Conservation (phyloP, 2,113 vertebrate genomes). For the Silurus glanis region DNA sequence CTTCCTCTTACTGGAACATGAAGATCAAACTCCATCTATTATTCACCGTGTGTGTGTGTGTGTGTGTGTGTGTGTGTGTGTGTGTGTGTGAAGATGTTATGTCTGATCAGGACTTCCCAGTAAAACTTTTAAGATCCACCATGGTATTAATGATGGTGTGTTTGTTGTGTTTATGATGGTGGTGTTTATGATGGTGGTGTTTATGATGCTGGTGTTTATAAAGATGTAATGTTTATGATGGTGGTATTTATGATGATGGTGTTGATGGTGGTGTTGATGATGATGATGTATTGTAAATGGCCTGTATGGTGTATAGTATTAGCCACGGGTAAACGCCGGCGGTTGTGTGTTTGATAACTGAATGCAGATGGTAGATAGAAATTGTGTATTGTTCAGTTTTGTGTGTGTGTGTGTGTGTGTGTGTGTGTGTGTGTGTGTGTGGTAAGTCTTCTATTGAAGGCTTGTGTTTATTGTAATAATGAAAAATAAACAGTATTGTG, state of each 20-base stretch:
- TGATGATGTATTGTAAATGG: not conserved
- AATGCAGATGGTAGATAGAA: not conserved
- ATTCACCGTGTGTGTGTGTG: not conserved
- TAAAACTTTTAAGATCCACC: not conserved
- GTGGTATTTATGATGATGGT: too few species aligned
- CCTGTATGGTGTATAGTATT: not conserved
- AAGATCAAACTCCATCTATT: slow-evolving; percentile 23
- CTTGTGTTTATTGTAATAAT: not conserved
- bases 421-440: slow-evolving; percentile 19
- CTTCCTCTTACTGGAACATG: slow-evolving; percentile 16
- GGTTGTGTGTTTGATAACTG: slow-evolving; percentile 1
- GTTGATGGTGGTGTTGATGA: not conserved
- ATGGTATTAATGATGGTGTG: too few species aligned
- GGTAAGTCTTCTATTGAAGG: not conserved
- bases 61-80: not conserved
- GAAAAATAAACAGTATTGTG: not conserved
- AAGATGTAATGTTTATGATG: too few species aligned
- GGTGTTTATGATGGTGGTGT: not conserved
- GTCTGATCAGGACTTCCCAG: not conserved
- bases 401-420: not conserved
- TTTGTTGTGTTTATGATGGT: not conserved
- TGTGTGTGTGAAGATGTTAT: not conserved
- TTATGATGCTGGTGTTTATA: not conserved
- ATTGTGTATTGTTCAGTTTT: not conserved
- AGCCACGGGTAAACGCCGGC: not conserved